Base-by-base conservation (phyloP, 2,888 invertebrate species). In the Chrysina gloriosa region DNA sequence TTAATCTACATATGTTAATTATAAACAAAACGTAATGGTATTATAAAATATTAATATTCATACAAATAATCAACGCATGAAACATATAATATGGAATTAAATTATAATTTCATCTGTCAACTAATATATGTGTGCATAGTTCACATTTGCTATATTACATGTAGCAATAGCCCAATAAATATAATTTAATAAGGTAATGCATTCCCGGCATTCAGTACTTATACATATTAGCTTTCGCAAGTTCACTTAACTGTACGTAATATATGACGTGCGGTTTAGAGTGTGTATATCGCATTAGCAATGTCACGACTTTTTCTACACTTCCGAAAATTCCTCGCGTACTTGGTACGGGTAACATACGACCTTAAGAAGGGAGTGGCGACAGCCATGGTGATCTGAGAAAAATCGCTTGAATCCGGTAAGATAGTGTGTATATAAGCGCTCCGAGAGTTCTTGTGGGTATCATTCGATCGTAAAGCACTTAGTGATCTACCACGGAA, bases 391-490 rank as follows among this genome's bases (percentile, higher is more conserved):
- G 23, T n/a, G 21, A 50, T 47, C 25, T 36, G 16, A 25, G 47
- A 63, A 64, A 64, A 42, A 58, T 42, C 6, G 39, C 58, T 58
- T 58, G 39, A 58, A 64, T 64, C 47, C 63, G 63, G 47, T 50
- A 64, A 64, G 34, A 34, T 31, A 31, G 6, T 31, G 3, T 29
- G 31, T 47, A 64, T 64, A 64, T 63, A 63, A 63, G 23, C 48
- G 16, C 47, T 16, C 29, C 63, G 14, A 36, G 6, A 34, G 25
- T 48, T 63, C 48, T 16, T 14, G 23, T 50, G 23, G 63, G 63
- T 48, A 63, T 63, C 63, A 63, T 48, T 63, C 63, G 63, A 25
- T 48, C 83, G 84, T 82, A 81, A 39, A 25, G 19, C 11, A 82
- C 81, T 48, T 67, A 66, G 70, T 66, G 58, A 50, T 61, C 61